Base-by-base conservation (phyloP, 2,797 vertebrate species). In the Apodemus agrarius region DNA sequence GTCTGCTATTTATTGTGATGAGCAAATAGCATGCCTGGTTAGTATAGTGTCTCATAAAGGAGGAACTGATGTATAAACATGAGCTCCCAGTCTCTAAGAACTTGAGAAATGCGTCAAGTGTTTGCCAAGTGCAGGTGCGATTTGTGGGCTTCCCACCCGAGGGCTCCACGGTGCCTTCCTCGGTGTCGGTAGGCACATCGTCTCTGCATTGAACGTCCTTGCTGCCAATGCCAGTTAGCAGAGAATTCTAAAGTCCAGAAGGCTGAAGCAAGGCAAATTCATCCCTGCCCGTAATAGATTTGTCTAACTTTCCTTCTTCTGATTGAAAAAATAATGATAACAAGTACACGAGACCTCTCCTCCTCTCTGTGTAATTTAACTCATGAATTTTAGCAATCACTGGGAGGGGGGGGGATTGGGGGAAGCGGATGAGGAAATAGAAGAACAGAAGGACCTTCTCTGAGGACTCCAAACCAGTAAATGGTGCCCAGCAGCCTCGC, bases 1-100 rank as follows among this genome's bases (percentile, higher is more conserved):
- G 26, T 65, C 43, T 76, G 21, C 63, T 81, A 91, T 6, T 26
- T 79, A 43, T 89, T 81, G 17, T 89, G 74, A 79, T 43, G 69
- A 74, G n/a, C 52, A 96, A 90, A 79, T 78, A 89, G 82, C 84
- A 13, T 91, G 40, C 80, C 3, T 89, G 59, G 52, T 72, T 92
- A 85, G 65, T 61, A 57, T 14, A 81, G 49, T 52, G 59, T 75
- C 76, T 96, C 93, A 76, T 34, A 79, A 93, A 46, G 40, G 59
- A 79, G 72, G 40, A 82, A 83, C 92, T 95, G 59, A 37, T 86
- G 1, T n/a, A 40, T 67, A 89, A 78, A 85, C 31, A 49, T 10
- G 46, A 13, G 52, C 22, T 31, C 46, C 1, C 52, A 54, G 21
- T 61, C 17, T 6, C n/a, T 21, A 88, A 90, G 34, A 86, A 57